Percentiles rank a stretch among this genome's conserved stretches.
Evolutionary conservation across 2,797 vertebrate species (phyloP).

Genomic region (Tamandua tetradactyla): DNA sequence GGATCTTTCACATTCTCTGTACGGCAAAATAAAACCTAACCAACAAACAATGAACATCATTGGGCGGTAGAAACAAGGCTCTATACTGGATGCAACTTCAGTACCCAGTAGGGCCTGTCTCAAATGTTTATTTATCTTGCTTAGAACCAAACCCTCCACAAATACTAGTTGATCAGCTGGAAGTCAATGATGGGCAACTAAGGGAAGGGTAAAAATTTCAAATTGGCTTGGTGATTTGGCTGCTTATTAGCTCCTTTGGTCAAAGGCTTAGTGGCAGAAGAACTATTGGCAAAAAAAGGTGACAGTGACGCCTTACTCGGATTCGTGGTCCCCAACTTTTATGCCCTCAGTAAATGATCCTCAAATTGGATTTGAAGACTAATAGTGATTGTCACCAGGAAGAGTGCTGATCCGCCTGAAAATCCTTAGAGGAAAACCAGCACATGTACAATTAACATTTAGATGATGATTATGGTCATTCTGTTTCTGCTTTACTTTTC

Average conservation of each 20-base stretch:
- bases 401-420: constrained; percentile 46
- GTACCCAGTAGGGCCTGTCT: background rate
- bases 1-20: background rate
- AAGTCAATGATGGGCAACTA: background rate
- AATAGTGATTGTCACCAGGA: constrained; percentile 11
- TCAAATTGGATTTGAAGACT: constrained; percentile 50
- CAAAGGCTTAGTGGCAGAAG: background rate
- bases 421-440: constrained; percentile 58
- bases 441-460: constrained; percentile 37
- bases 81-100: background rate
- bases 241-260: background rate
- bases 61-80: background rate
- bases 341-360: constrained; percentile 31
- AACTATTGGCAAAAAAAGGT: background rate
- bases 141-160: background rate
- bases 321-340: background rate
- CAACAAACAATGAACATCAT: background rate
- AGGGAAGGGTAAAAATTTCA: background rate
- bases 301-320: background rate
- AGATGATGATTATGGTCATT: constrained; percentile 45
- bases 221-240: background rate
- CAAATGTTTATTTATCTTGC: background rate
- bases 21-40: background rate
- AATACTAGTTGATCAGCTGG: background rate
- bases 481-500: constrained; percentile 53